Evolutionary conservation across 1,140 invertebrate species (phyloP), one percentile per base, ranked within the genome.

Genomic region (Panulirus ornatus): DNA sequence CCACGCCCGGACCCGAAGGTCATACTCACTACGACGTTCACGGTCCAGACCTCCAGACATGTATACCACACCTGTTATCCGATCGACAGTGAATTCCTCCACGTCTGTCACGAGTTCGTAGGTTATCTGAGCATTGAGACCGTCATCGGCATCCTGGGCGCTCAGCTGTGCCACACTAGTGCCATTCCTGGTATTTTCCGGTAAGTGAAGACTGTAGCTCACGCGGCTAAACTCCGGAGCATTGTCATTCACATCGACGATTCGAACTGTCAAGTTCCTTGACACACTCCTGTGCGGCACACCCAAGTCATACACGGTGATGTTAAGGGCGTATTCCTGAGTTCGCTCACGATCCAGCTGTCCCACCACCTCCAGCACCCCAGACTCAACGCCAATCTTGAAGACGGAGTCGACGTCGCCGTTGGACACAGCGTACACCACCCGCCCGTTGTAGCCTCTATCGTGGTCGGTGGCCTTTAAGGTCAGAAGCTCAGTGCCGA

Each of bases 351-450:
- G 95, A 93, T 99, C 98, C 19, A 99, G 94, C 92, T 96, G 96
- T 0, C 97, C 97, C 78, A 97, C 97, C 0, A 99, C 95, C 93
- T 96, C 96, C 0, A 99, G 94, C 89, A 97, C 96, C 0, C 98
- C 98, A 2, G 95, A 96, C 90, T 98, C 96, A 38, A 97, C 96
- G 93, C 98, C 97, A 19, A 99, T 95, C 36, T 96, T 95, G 94
- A 99, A 99, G 3, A 97, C 96, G 0, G 98, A 98, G 93, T 97
- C 97, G 14, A 96, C 95, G 93, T 99, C 97, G 0, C 98, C 98
- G 40, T 95, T 95, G 0, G 97, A 96, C 71, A 99, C 97, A 0
- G 97, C 97, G 93, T 96, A 99, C 2, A 98, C 96, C 0, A 99
- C 93, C 93, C 97, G 96, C 0, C 98, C 98, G 93, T 99, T 98